Conservation (phyloP, 1,140 invertebrate genomes). For the Lordiphosa collinella region DNA sequence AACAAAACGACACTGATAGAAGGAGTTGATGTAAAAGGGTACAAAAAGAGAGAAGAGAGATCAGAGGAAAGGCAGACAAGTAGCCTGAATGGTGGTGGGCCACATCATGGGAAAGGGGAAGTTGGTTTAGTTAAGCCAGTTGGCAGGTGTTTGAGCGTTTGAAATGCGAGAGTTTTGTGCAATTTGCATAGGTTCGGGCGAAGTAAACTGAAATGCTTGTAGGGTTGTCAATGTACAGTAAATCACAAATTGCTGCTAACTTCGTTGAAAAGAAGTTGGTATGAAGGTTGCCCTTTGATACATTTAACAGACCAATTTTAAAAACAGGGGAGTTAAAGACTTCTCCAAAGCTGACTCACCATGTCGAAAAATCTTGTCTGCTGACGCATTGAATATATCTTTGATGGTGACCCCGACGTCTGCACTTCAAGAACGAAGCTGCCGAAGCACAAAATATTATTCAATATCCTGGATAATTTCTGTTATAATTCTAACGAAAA, state of each 20-base stretch:
- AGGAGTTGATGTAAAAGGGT: constrained; percentile 11
- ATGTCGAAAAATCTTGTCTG: too few relatives aligned
- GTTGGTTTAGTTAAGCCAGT: constrained; percentile 35
- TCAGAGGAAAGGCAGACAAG: not conserved
- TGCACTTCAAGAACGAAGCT: too few relatives aligned
- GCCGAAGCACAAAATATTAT: too few relatives aligned
- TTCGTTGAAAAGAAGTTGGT: too few relatives aligned
- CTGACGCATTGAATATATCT: too few relatives aligned
- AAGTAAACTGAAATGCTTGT: constrained; percentile 1
- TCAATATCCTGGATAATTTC: too few relatives aligned
- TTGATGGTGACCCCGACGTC: too few relatives aligned
- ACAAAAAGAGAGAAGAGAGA: not conserved
- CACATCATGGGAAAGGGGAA: not conserved
- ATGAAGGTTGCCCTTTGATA: too few relatives aligned
- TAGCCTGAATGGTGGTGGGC: not conserved
- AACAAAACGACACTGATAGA: constrained; percentile 73
- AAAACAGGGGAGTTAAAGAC: too few relatives aligned
- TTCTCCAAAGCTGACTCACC: too few relatives aligned
- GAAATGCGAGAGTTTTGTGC: constrained; percentile 46
- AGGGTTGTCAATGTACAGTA: constrained; percentile 27
- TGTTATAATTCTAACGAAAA: too few relatives aligned
- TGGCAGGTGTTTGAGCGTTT: constrained; percentile 55
- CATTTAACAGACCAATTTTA: too few relatives aligned
- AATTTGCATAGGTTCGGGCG: constrained; percentile 49
- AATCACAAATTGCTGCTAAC: not conserved